These are phyloP conservation scores for Dipodomys ordii DNA, from an alignment of 2,113 vertebrate genomes.

Conservation along the genomic window DNA sequence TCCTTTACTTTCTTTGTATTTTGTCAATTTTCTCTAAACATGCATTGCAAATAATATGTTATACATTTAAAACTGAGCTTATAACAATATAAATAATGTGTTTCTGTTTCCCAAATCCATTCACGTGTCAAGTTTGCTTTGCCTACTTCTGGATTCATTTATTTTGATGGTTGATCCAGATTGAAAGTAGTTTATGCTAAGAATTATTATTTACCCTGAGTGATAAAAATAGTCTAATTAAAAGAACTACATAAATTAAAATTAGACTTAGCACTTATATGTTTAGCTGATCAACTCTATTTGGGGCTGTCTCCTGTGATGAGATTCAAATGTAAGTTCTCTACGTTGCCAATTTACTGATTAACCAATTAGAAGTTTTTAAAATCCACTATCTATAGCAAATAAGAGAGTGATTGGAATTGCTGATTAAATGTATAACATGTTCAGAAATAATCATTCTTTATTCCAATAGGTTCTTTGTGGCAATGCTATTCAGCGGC, in stretches of 20 bases:
- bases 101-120: slow-evolving; percentile 25
- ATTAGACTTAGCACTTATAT: slow-evolving; percentile 65
- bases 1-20: slow-evolving; percentile 8
- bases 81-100: background rate
- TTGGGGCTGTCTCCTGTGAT: slow-evolving; percentile 59
- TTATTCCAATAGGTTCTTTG: slow-evolving; percentile 47
- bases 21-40: slow-evolving; percentile 18
- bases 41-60: background rate
- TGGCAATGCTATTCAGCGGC: too few species aligned
- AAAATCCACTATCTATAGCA: slow-evolving; percentile 68
- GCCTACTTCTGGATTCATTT: slow-evolving; percentile 56
- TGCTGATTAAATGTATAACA: slow-evolving; percentile 74
- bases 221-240: slow-evolving; percentile 66
- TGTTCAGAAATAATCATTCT: slow-evolving; percentile 80
- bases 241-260: slow-evolving; percentile 63
- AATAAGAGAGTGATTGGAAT: slow-evolving; percentile 75
- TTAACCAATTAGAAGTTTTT: slow-evolving; percentile 78
- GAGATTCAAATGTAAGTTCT: slow-evolving; percentile 78
- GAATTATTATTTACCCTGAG: slow-evolving; percentile 63
- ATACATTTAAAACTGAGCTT: background rate
- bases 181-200: background rate
- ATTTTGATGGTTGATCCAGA: background rate
- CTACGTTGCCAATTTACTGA: slow-evolving; percentile 68
- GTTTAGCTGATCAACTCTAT: slow-evolving; percentile 64
- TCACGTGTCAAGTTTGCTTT: background rate